Base-by-base conservation (phyloP, 2,888 invertebrate species). In the Cremastinae sp. region DNA sequence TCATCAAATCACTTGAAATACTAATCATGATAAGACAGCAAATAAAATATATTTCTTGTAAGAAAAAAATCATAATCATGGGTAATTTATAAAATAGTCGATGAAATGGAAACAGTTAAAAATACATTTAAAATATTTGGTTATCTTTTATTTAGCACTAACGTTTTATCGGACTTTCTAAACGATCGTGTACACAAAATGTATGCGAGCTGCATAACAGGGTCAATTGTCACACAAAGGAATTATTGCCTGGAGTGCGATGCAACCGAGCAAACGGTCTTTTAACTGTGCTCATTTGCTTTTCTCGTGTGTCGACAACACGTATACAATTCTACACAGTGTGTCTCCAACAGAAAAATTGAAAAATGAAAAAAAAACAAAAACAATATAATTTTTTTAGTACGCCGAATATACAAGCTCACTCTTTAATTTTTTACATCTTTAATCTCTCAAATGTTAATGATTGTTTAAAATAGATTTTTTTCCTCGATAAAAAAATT, bases 261-360 rank as follows among this genome's bases (percentile, higher is more conserved):
- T 61, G 36, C 62, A 45, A 18, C 16, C 28, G 28, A 45, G 56
- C 70, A 62, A 71, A 71, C 53, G 54, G 36, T 45, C 61, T 47
- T 71, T 71, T 71, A 53, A 62, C 53, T 38, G 54, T 36, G 62
- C 54, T 71, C 61, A 45, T 71, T 71, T 53, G 45, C 62, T 47
- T 45, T 45, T 38, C 70, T 71, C 54, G 62, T 45, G 43, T 22
- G 5, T 20, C n/a, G n/a, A n/a, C n/a, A n/a, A 22, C 28, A 47
- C 54, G 22, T 47, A 41, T 53, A 54, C 51, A 47, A 18, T 14
- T 41, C 36, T 64, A 72, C 64, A 58, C 64, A n/a, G n/a, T n/a
- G n/a, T n/a, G n/a, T n/a, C n/a, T n/a, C n/a, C n/a, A n/a, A n/a
- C n/a, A n/a, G n/a, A n/a, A n/a, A n/a, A n/a, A n/a, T n/a, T n/a